Evolutionary conservation across 2,797 vertebrate species (phyloP).

Genomic region (Pygocentrus nattereri): DNA sequence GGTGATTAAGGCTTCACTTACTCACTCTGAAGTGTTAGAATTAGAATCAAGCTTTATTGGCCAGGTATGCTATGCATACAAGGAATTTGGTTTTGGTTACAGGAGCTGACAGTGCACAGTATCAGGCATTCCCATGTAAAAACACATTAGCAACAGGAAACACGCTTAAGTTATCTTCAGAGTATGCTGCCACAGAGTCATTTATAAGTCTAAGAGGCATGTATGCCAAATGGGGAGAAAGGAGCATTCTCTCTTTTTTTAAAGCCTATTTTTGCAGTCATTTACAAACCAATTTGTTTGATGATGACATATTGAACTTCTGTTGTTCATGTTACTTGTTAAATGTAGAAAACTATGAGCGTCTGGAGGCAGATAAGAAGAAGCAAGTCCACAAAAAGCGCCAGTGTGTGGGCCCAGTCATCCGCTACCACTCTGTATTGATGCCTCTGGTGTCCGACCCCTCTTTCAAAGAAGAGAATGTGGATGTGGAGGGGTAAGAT

Average conservation of each 20-base stretch:
- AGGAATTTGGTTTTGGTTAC: too few species aligned
- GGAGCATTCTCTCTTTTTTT: not conserved
- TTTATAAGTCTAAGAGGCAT: not conserved
- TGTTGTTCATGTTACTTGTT: not conserved
- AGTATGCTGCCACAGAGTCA: not conserved
- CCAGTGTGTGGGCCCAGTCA: constrained; percentile 88
- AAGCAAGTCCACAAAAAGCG: constrained; percentile 94
- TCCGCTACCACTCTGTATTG: constrained; percentile 91
- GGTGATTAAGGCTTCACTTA: not conserved
- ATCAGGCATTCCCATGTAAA: too few species aligned
- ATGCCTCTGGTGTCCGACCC: constrained; percentile 89
- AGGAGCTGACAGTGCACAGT: too few species aligned
- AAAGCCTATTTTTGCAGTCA: not conserved
- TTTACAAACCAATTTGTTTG: not conserved
- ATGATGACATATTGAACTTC: not conserved
- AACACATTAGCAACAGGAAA: too few species aligned
- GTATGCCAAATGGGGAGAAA: not conserved
- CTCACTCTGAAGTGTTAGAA: too few species aligned
- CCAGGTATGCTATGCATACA: too few species aligned
- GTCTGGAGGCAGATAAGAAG: constrained; percentile 95
- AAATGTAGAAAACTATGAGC: constrained; percentile 90
- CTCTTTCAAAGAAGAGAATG: constrained; percentile 89
- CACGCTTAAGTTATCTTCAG: too few species aligned
- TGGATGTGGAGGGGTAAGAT: constrained; percentile 92
- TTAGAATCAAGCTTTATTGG: too few species aligned